phyloP scores from a whole-genome alignment of 1,140 invertebrate genomes.

The Stratiolaelaps scimitus region DNA sequence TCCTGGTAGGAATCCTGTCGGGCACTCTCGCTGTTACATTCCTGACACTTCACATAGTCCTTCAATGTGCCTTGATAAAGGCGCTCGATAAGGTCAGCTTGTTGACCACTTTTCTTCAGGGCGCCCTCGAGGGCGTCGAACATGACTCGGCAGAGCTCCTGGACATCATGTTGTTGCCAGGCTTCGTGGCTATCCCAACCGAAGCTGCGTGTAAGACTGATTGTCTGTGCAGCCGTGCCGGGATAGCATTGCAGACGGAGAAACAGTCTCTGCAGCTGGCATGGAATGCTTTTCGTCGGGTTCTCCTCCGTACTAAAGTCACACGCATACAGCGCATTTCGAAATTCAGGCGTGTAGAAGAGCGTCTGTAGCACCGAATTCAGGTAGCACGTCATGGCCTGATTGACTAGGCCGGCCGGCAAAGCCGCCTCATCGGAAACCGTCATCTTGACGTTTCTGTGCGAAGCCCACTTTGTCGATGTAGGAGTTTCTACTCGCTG shows the following conservation, averaged over 20 bases:
- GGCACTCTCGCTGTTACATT: constrained; percentile 70
- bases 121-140: constrained; percentile 77
- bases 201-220: constrained; percentile 72
- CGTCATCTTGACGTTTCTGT: constrained; percentile 45
- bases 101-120: constrained; percentile 62
- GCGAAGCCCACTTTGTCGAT: not conserved
- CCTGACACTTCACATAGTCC: constrained; percentile 79
- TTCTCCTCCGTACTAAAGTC: constrained; percentile 40
- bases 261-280: constrained; percentile 75
- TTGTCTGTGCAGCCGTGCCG: constrained; percentile 65
- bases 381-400: constrained; percentile 86
- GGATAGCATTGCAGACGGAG: constrained; percentile 55
- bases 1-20: constrained; percentile 73
- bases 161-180: constrained; percentile 86
- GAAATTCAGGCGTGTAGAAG: constrained; percentile 88
- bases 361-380: constrained; percentile 78
- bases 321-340: constrained; percentile 62
- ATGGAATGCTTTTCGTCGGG: constrained; percentile 59
- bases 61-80: constrained; percentile 68
- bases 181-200: constrained; percentile 80
- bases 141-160: constrained; percentile 79
- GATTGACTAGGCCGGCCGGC: constrained; percentile 69
- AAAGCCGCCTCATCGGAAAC: constrained; percentile 17
- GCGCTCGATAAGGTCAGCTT: constrained; percentile 66
- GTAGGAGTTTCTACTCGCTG: too few relatives aligned